Base-by-base conservation (phyloP, 2,888 invertebrate species). In the Drosophila yooni region DNA sequence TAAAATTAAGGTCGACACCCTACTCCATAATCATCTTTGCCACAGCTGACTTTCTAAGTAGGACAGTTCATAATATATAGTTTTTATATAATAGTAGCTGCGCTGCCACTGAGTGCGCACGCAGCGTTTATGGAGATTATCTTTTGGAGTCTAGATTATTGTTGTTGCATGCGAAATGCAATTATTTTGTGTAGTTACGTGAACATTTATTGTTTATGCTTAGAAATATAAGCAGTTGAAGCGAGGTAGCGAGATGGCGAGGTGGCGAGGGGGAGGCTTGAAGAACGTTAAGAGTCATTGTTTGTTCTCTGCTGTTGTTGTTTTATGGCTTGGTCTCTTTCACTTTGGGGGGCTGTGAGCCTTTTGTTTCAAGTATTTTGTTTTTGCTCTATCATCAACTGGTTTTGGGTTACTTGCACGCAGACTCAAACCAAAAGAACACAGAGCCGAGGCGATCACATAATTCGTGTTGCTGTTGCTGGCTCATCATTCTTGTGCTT, bases 401-500 rank as follows among this genome's bases (percentile, higher is more conserved):
- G 85, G 85, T 86, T 86, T 86, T 78, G 73, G 83, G 82, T 83
- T 87, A 75, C 85, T 66, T 79, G 76, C 86, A 84, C 82, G 82
- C 86, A 84, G 73, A 36, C 29, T 40, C 63, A 46, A 70, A 65
- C 76, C 80, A 79, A 77, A 57, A 31, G 31, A 57, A 74, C 77
- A 71, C 61, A 29, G 60, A 21, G 58, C 36, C 33, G 81, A 57
- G 75, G 62, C 84, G 84, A 84, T 87, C 85, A 87, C 87, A 86
- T 87, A 86, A 86, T 85, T 86, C 87, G 87, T 83, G 83, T 82
- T 79, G 87, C 51, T 69, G 69, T 57, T 72, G 83, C 81, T 85
- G 85, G 77, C 83, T 85, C 87, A 86, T 86, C 87, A 87, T 85
- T 86, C 85, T 86, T 86, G 51, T 83, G 82, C 85, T 84, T 83